A percentile compares a stretch with the other conserved stretches of the same genome.
phyloP scores from a whole-genome alignment of 2,888 invertebrate species.

The Watsonalla cultraria region DNA sequence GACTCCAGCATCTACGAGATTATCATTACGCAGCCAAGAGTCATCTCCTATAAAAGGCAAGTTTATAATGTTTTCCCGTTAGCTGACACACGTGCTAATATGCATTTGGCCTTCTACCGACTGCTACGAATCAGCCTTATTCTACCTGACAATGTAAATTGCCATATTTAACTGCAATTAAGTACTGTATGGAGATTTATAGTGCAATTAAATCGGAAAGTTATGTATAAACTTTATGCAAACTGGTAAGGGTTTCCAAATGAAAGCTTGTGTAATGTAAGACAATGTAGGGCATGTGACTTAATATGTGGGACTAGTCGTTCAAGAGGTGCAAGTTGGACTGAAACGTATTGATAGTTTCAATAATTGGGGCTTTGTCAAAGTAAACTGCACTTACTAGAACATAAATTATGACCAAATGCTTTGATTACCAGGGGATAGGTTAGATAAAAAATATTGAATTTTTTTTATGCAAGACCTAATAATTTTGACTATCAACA shows the following conservation, averaged over 20 bases:
- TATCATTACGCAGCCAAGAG: slow-evolving; percentile 28
- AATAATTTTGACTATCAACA: too few relatives aligned
- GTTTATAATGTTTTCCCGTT: slow-evolving; percentile 46
- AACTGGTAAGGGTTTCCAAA: slow-evolving; percentile 32
- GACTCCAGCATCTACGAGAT: slow-evolving; percentile 26
- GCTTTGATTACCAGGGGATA: too few relatives aligned
- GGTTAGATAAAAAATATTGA: too few relatives aligned
- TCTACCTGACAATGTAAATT: slow-evolving; percentile 36
- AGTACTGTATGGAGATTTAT: slow-evolving; percentile 47
- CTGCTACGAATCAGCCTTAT: slow-evolving; percentile 14
- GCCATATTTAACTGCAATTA: slow-evolving; percentile 45
- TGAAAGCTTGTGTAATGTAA: slow-evolving; percentile 26
- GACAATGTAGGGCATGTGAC: neutral
- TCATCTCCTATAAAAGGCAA: slow-evolving; percentile 46
- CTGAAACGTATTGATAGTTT: too few relatives aligned
- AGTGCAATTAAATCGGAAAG: slow-evolving; percentile 38
- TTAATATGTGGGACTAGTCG: neutral
- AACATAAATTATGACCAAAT: too few relatives aligned
- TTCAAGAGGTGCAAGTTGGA: too few relatives aligned
- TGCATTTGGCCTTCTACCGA: slow-evolving; percentile 29
- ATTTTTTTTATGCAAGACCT: too few relatives aligned
- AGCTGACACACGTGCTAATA: slow-evolving; percentile 46
- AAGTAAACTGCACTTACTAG: too few relatives aligned
- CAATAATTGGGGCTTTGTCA: too few relatives aligned
- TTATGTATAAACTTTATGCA: slow-evolving; percentile 14